Base-by-base conservation (phyloP, 2,797 vertebrate genomes). In the Synanceia verrucosa region DNA sequence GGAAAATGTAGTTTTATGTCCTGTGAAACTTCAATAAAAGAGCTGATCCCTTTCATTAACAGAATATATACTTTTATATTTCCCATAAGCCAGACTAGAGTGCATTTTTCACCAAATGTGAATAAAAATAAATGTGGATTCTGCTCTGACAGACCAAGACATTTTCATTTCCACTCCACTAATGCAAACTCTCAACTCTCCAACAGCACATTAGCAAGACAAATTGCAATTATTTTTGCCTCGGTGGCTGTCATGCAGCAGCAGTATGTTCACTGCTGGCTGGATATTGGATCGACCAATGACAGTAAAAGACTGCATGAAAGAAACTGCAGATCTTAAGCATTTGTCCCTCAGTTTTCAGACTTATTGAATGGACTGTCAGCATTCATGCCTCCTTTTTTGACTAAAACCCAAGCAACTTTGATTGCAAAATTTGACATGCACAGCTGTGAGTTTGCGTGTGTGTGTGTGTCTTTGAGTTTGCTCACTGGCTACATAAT, bases 261-360 rank as follows among this genome's bases (percentile, higher is more conserved):
- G 56, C 33, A 37, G 33, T 47, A 23, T 26, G 2, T 60, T 33
- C 0, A 0, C 33, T 19, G 18, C 6, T 31, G 9, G 4, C 58
- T 60, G 28, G 56, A 61, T 47, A 61, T 16, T 63, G 34, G 55
- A 59, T 58, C 14, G 43, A 34, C 53, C 62, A 59, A 63, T 73
- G 50, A 65, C 5, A 47, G 24, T 47, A 47, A 46, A 61, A 69
- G 13, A 43, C 33, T 53, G 60, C 29, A 52, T 44, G 36, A 31
- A 39, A 26, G n/a, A 56, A 50, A 19, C 39, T 56, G 24, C 23
- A 58, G 23, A 36, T 72, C 62, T 21, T 48, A 9, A 48, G 24
- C 39, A 33, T 61, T 61, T 31, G 2, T 6, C n/a, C 23, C 31
- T 52, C n/a, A 23, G 26, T 51, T 50, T 62, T 65, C 28, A 61